Base-by-base conservation (phyloP, 2,888 invertebrate species). In the Lydus trimaculatus region DNA sequence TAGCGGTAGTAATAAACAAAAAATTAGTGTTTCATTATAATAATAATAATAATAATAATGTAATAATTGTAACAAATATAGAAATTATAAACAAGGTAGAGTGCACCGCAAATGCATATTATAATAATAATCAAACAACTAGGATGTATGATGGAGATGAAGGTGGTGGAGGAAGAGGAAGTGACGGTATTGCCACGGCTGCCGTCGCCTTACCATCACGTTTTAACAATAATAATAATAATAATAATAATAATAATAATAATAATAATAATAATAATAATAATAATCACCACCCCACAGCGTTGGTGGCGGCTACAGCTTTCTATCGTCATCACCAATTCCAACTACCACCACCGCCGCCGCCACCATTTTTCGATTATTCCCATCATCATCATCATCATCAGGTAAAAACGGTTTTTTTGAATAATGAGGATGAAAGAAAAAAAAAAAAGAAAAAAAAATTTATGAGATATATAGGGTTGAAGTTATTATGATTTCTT, bases 11-110 rank as follows among this genome's bases (percentile, higher is more conserved):
- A 33, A 13, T 33, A 13, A 33, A n/a, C n/a, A n/a, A n/a, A n/a
- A n/a, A n/a, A n/a, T n/a, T n/a, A n/a, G n/a, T n/a, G n/a, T n/a
- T n/a, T n/a, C n/a, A n/a, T 33, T 11, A 33, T 33, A 33, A 1
- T 33, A 11, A 33, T 33, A 33, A 33, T 36, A 11, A 36, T 36
- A 15, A 36, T 15, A 36, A 36, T 36, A 13, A 13, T 36, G 11
- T 3, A 36, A 11, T 36, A 77, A 75, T 71, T 73, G 73, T 7
- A 74, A 76, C 75, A 77, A 66, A 74, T 76, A 66, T 65, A 63
- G 66, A 72, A 72, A 74, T 71, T 61, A 66, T 65, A 63, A 61
- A 63, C 62, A 61, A 36, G 63, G 58, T 52, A 59, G 69, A 52
- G 62, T 39, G 62, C 39, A 52, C 63, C 64, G 56, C 64, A 70